Evolutionary conservation across 2,113 vertebrate species (phyloP).

Genomic region (Percopsis transmontana): DNA sequence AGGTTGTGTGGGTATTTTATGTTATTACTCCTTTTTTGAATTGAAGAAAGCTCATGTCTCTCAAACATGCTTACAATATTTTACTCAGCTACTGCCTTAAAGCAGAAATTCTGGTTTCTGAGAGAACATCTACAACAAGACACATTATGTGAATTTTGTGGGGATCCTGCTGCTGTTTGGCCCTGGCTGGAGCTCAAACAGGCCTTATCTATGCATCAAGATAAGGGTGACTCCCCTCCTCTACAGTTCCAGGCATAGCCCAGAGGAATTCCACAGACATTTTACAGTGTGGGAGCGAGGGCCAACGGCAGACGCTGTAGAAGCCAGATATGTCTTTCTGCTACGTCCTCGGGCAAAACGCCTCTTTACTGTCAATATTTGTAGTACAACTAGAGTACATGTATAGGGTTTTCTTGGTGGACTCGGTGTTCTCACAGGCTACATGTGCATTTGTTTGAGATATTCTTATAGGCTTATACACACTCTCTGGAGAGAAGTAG

Average conservation of each 20-base stretch:
- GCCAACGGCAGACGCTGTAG: constrained; percentile 30
- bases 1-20: constrained; percentile 7
- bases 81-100: not conserved
- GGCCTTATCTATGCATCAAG: constrained; percentile 65
- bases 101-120: constrained; percentile 1
- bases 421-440: not conserved
- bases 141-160: constrained; percentile 35
- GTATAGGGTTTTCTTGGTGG: not conserved
- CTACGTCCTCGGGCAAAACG: constrained; percentile 13
- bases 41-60: not conserved
- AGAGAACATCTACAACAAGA: constrained; percentile 17
- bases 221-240: constrained; percentile 51
- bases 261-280: constrained; percentile 38
- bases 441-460: not conserved
- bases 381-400: not conserved
- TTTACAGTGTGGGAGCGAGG: constrained; percentile 19
- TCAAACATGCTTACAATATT: not conserved
- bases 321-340: constrained; percentile 19
- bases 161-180: constrained; percentile 48
- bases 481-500: too few species aligned
- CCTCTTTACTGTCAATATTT: not conserved
- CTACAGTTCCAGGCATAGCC: constrained; percentile 27
- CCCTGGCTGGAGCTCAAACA: constrained; percentile 39
- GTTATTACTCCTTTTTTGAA: not conserved
- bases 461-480: too few species aligned